These are phyloP conservation scores for Ciconia boyciana DNA, from an alignment of 2,113 vertebrate species.

Conservation along the genomic window DNA sequence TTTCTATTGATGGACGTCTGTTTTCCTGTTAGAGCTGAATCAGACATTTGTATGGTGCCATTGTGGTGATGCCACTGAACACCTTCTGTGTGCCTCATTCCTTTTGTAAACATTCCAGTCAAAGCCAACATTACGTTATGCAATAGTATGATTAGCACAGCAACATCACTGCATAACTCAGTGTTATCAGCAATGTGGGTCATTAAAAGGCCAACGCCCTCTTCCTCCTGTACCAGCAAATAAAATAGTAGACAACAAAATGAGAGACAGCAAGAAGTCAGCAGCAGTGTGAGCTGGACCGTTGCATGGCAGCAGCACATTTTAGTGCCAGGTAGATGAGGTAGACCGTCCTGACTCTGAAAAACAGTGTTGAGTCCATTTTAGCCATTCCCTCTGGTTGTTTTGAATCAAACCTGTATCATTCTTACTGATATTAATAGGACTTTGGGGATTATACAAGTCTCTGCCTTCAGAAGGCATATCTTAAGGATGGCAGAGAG, in stretches of 20 bases:
- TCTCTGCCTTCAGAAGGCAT: not conserved
- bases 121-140: not conserved
- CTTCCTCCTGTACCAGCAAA: not conserved
- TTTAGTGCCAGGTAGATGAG: not conserved
- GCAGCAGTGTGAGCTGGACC: not conserved
- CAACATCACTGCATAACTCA: not conserved
- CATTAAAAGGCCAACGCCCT: not conserved
- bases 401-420: not conserved
- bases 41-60: not conserved
- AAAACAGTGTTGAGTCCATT: not conserved
- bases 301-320: not conserved
- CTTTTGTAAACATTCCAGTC: constrained; percentile 21
- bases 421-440: not conserved
- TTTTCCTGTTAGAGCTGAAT: not conserved
- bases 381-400: not conserved
- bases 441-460: not conserved
- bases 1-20: not conserved
- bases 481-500: not conserved
- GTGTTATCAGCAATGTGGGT: not conserved
- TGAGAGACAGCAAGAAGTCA: not conserved
- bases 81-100: not conserved
- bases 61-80: not conserved
- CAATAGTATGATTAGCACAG: not conserved
- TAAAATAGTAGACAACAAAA: not conserved
- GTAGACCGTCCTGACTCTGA: not conserved